Conservation (phyloP, 2,888 invertebrate species). For the Pollenia angustigena region DNA sequence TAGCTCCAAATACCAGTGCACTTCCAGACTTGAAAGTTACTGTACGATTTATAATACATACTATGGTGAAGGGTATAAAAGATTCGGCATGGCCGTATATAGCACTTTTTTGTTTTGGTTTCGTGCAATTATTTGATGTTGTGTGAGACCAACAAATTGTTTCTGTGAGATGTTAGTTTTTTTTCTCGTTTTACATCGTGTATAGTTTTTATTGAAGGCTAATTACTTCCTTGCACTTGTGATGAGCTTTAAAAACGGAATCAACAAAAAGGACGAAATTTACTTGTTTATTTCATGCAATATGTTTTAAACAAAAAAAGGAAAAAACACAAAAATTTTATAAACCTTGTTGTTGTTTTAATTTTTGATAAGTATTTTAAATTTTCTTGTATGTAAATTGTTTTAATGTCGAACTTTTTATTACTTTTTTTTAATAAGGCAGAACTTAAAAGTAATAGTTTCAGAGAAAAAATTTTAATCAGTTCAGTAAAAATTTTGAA, state of each 20-base stretch:
- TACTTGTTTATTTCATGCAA: conserved; percentile 42
- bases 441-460: background rate
- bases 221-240: conserved; percentile 76
- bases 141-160: conserved; percentile 8
- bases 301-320: background rate
- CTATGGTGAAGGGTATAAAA: too few species aligned
- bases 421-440: background rate
- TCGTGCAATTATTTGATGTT: conserved; percentile 67
- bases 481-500: too few species aligned
- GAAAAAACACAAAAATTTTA: conserved; percentile 29
- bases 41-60: too few species aligned
- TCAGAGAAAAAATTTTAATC: too few species aligned
- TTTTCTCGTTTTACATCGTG: conserved; percentile 61
- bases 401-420: conserved; percentile 16
- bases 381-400: background rate
- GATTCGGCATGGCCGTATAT: too few species aligned
- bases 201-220: conserved; percentile 64
- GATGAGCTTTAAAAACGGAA: conserved; percentile 69
- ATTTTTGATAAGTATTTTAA: conserved; percentile 3
- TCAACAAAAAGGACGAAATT: conserved; percentile 44
- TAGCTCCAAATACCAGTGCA: too few species aligned
- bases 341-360: background rate
- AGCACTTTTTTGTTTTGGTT: background rate
- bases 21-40: too few species aligned
- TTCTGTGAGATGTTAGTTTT: conserved; percentile 15